Percentiles rank a stretch among this genome's conserved stretches.
Conservation (phyloP, 2,113 vertebrate species). For the Mormyrus lacerda region DNA sequence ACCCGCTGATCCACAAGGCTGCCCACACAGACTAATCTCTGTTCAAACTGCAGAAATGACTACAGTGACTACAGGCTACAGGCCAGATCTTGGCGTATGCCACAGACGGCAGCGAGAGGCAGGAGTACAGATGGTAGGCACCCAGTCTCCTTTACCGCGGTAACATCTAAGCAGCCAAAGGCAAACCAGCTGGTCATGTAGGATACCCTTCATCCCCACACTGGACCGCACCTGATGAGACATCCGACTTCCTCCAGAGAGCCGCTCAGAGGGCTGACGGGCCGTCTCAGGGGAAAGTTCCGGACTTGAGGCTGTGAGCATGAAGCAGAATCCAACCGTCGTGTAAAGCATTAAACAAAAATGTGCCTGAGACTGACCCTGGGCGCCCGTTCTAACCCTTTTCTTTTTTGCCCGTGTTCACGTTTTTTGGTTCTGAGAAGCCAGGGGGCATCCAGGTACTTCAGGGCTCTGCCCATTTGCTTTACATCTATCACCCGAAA, state of each 20-base stretch:
- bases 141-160: neutral
- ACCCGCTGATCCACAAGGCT: neutral
- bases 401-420: neutral
- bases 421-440: neutral
- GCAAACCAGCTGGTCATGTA: slow-evolving; percentile 2
- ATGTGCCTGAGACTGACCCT: neutral
- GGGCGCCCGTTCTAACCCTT: neutral
- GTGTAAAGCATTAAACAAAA: neutral
- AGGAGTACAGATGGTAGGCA: neutral
- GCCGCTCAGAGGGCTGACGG: neutral
- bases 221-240: neutral
- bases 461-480: neutral
- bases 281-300: neutral
- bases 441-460: neutral
- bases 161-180: neutral
- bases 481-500: neutral
- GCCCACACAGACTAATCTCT: neutral
- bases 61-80: neutral
- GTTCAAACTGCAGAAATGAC: slow-evolving; percentile 1
- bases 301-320: neutral
- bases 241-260: neutral
- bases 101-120: neutral
- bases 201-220: neutral
- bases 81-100: neutral
- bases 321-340: neutral